A percentile compares a stretch with the other conserved stretches of the same genome.
phyloP scores from a whole-genome alignment of 2,888 invertebrate genomes.

The Hydroisotoma schaefferi region DNA sequence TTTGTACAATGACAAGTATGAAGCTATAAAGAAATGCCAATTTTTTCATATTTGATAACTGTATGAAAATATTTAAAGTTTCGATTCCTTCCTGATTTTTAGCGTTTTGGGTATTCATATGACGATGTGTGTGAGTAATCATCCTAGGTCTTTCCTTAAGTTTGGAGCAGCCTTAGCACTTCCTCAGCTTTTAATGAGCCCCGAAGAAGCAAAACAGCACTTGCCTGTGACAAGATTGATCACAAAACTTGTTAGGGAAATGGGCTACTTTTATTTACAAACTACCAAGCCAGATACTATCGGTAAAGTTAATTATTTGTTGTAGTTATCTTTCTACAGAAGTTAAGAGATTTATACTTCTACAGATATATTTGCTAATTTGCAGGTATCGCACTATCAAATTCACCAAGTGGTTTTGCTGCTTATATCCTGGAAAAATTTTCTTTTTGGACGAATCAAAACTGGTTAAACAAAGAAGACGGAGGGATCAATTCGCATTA shows the following conservation, averaged over 20 bases:
- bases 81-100: conserved; percentile 30
- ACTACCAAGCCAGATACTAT: conserved; percentile 85
- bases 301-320: conserved; percentile 56
- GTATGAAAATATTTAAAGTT: background rate
- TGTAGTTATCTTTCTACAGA: background rate
- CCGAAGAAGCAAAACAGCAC: conserved; percentile 47
- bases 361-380: background rate
- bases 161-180: conserved; percentile 49
- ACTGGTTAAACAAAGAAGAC: conserved; percentile 57
- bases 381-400: conserved; percentile 55
- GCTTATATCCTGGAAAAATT: conserved; percentile 60
- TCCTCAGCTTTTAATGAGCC: conserved; percentile 48
- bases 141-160: conserved; percentile 49
- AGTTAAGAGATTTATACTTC: background rate
- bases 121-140: conserved; percentile 59
- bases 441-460: conserved; percentile 59
- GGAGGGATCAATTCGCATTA: conserved; percentile 64
- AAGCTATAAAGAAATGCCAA: too few relatives aligned
- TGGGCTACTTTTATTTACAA: conserved; percentile 68
- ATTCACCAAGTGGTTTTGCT: conserved; percentile 58
- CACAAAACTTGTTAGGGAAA: conserved; percentile 51
- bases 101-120: conserved; percentile 61
- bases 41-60: background rate
- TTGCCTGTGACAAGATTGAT: conserved; percentile 46
- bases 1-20: conserved; percentile 50